These are phyloP conservation scores for Drosophila recens DNA, from an alignment of 2,888 invertebrate genomes.

Conservation along the genomic window DNA sequence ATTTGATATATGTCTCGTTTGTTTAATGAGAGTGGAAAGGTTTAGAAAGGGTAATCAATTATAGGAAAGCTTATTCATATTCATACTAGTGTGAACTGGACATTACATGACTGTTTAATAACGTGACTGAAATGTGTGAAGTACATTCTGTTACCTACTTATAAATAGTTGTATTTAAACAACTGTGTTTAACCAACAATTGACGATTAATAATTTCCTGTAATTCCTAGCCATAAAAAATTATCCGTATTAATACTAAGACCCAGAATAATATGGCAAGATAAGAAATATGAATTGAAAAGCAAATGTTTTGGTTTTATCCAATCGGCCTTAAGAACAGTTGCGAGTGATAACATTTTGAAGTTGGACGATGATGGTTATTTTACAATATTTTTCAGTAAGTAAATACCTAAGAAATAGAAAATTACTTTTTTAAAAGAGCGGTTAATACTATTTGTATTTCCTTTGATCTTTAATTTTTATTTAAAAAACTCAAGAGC, in stretches of 20 bases:
- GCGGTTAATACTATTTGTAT: no score
- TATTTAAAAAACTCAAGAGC: no score
- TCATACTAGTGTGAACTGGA: not conserved
- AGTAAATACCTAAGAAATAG: no score
- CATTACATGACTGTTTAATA: not conserved
- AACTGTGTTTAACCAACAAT: slow-evolving; percentile 22
- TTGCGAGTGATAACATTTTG: no score
- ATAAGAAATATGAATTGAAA: not conserved
- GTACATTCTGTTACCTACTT: not conserved
- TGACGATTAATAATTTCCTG: slow-evolving; percentile 6
- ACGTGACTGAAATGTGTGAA: not conserved
- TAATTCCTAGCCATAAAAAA: not conserved
- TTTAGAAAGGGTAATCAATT: slow-evolving; percentile 1
- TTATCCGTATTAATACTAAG: not conserved
- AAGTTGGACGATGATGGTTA: no score
- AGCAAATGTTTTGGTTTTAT: not conserved
- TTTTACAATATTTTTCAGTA: no score
- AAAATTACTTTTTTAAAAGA: no score
- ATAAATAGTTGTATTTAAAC: slow-evolving; percentile 13
- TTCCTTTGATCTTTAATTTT: no score
- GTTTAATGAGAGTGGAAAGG: slow-evolving; percentile 14
- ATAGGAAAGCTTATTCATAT: not conserved
- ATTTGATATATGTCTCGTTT: slow-evolving; percentile 24
- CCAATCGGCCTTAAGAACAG: no score
- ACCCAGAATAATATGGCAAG: not conserved